Conservation (phyloP, 2,888 invertebrate genomes). For the Nemurella pictetii region DNA sequence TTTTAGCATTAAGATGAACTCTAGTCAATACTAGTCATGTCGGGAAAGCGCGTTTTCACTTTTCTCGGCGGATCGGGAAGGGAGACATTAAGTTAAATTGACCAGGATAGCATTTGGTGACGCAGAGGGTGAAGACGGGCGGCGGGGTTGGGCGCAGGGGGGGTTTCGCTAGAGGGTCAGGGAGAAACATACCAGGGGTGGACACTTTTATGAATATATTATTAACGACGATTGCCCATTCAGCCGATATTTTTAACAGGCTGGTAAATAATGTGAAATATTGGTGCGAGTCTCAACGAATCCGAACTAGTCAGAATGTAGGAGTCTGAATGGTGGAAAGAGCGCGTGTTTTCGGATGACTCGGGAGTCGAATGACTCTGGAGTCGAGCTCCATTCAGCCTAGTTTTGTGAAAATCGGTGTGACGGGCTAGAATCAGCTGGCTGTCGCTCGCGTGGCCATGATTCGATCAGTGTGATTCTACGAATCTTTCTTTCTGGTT, state of each 20-base stretch:
- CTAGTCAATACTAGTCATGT: not conserved
- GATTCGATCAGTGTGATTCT: not conserved
- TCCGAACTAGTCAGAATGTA: too few relatives aligned
- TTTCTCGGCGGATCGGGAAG: conserved; percentile 5
- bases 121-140: conserved; percentile 4
- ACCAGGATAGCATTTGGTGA: conserved; percentile 21
- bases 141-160: not conserved
- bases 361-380: too few relatives aligned
- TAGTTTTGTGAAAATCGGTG: not conserved
- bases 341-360: too few relatives aligned
- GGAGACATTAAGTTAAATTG: conserved; percentile 35
- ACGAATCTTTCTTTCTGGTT: not conserved
- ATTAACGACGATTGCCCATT: conserved; percentile 22
- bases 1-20: not conserved
- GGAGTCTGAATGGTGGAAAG: too few relatives aligned
- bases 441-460: not conserved
- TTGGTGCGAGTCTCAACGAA: not conserved
- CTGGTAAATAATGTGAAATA: conserved; percentile 13
- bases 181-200: conserved; percentile 13
- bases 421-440: not conserved
- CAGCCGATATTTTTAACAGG: conserved; percentile 17
- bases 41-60: conserved; percentile 24
- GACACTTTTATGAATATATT: conserved; percentile 30
- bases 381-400: too few relatives aligned
- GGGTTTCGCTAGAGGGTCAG: not conserved